phyloP scores from a whole-genome alignment of 2,888 invertebrate genomes.

The Odontomyia ornata region DNA sequence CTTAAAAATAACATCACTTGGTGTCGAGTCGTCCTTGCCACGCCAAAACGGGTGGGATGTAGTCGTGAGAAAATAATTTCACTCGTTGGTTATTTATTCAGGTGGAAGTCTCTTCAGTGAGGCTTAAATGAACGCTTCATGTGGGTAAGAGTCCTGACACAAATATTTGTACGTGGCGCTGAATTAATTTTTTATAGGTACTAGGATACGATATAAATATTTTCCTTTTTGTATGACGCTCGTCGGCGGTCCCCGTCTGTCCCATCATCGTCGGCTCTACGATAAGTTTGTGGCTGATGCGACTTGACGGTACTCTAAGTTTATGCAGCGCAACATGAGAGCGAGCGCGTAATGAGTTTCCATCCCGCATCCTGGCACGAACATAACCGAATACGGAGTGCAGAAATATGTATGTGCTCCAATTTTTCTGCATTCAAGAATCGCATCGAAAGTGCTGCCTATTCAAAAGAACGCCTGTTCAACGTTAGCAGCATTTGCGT shows the following conservation, averaged over 20 bases:
- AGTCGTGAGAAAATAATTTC: constrained; percentile 33
- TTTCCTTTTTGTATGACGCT: constrained; percentile 23
- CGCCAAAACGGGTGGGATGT: neutral
- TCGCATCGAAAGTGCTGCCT: constrained; percentile 28
- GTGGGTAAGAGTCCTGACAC: constrained; percentile 44
- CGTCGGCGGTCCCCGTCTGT: neutral
- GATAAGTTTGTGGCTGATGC: constrained; percentile 9
- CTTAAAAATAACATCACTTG: neutral
- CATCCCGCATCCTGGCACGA: constrained; percentile 8
- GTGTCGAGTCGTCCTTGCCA: constrained; percentile 14
- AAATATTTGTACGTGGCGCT: constrained; percentile 43
- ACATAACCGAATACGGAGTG: constrained; percentile 10
- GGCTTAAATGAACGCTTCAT: constrained; percentile 42
- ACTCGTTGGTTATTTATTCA: constrained; percentile 38
- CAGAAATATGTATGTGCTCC: constrained; percentile 29
- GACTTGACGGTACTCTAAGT: constrained; percentile 22
- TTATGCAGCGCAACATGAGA: constrained; percentile 36
- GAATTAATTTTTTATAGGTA: constrained; percentile 42
- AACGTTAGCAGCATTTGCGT: neutral
- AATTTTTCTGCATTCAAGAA: constrained; percentile 23
- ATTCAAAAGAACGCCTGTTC: constrained; percentile 3
- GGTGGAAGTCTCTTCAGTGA: constrained; percentile 41
- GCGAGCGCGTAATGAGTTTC: constrained; percentile 29
- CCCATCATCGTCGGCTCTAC: neutral
- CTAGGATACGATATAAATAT: constrained; percentile 38